These are phyloP conservation scores for Aldrovandia affinis DNA, from an alignment of 2,797 vertebrate species.

Conservation along the genomic window DNA sequence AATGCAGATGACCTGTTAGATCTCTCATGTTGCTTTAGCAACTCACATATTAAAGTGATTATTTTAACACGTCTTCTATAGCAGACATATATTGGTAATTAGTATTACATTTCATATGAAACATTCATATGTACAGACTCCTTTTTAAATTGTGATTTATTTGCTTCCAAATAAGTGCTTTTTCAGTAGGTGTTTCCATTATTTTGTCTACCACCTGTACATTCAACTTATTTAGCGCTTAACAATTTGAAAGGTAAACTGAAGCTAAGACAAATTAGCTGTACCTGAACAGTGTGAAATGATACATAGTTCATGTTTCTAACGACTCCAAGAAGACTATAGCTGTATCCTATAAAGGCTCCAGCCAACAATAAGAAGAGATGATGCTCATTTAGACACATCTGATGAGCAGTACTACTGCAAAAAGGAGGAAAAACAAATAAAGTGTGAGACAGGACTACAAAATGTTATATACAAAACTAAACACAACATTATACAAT, in stretches of 20 bases:
- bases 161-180: background rate
- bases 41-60: too few species aligned
- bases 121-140: too few species aligned
- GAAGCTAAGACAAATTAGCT: background rate
- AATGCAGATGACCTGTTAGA: too few species aligned
- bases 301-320: slow-evolving; percentile 92
- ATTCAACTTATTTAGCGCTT: background rate
- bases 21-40: too few species aligned
- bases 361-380: slow-evolving; percentile 87
- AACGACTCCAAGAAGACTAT: slow-evolving; percentile 87
- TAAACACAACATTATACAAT: background rate
- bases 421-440: slow-evolving; percentile 33
- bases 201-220: too few species aligned
- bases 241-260: background rate
- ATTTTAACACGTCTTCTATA: too few species aligned
- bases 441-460: background rate
- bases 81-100: too few species aligned
- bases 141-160: too few species aligned
- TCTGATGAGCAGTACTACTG: slow-evolving; percentile 40
- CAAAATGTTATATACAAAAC: slow-evolving; percentile 4
- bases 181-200: too few species aligned
- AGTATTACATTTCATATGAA: too few species aligned
- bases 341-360: slow-evolving; percentile 88
- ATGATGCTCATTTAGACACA: slow-evolving; percentile 91
- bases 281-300: slow-evolving; percentile 91